Evolutionary conservation across 2,888 invertebrate genomes (phyloP), one percentile per base, ranked within the genome.

Genomic region (Strigamia transsilvanica): DNA sequence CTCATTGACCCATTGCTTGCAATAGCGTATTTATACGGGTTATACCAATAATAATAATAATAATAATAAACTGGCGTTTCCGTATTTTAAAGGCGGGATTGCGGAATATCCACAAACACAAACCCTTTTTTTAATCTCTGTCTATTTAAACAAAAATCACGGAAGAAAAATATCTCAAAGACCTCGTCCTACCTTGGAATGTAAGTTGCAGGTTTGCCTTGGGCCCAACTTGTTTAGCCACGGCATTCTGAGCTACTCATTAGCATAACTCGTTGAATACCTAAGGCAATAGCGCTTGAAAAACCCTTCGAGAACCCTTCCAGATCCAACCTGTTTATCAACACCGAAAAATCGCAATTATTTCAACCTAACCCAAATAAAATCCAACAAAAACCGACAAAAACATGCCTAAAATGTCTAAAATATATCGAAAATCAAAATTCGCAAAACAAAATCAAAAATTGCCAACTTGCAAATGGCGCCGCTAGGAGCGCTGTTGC

Each of bases 111-210:
- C 6, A 18, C 56, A 56, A 56, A 56, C 56, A 56, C n/a, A 18
- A 56, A 46, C 13, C 13, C n/a, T 15, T n/a, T 46, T 46, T 46
- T 46, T 56, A n/a, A 5, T 56, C 21, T 56, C 1, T 56, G 4
- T 56, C 6, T 21, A 21, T 56, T 56, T 56, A 18, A n/a, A 73
- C 13, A 73, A 73, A 73, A 73, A 73, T 73, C 73, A 73, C 73
- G 73, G 73, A 73, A 73, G 73, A 73, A 73, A 61, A 56, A 56
- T 56, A 73, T 73, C 27, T 73, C 27, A 73, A 38, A 73, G 73
- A 73, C 73, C 73, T 73, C 73, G 73, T 73, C 73, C 73, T 73
- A 73, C 73, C 73, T 73, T 73, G 73, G 73, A 73, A 73, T 73
- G 73, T 32, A 32, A 27, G 73, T 27, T 73, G 23, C 27, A 73